Evolutionary conservation across 2,113 vertebrate species (phyloP), one percentile per base, ranked within the genome.

Genomic region (Rousettus leschenaultii): DNA sequence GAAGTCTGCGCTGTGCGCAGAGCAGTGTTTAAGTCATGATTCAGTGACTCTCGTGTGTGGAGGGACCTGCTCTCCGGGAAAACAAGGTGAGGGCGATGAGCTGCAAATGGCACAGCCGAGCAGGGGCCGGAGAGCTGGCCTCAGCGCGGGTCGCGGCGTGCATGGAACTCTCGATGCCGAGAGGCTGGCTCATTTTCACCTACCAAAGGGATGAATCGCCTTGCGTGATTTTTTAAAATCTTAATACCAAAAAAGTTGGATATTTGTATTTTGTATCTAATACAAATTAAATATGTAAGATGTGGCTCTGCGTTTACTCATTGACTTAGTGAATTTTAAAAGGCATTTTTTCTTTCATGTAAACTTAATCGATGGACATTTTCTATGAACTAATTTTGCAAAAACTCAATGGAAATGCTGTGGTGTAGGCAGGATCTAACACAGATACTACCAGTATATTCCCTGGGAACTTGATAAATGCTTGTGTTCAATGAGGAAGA

Each of bases 11-110:
- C 63, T 73, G 59, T 57, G 59, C 80, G 45, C 65, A 75, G 40
- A 89, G 70, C 57, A 98, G 86, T 75, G 77, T 43, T 95, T 84
- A 75, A 51, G 35, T 55, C 21, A 19, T 55, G 86, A 77, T 59
- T 86, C 12, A 95, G 71, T 80, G 80, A 57, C 71, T 97, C 65
- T 18, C 7, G 6, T 14, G 85, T 89, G 48, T 48, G 28, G 71
- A 74, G 91, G 28, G 1, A 28, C 30, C 96, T 79, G 57, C n/a
- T 70, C 19, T 74, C 51, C 90, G 73, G 87, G 68, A 82, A 95
- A 78, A 84, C 94, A 43, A 73, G 35, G 48, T 53, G 22, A 55
- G 40, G 86, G 11, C 26, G 0, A 0, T 59, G 70, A 43, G 51
- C 22, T 0, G 14, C 53, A 85, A 0, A 0, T 77, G 0, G 35